phyloP scores from a whole-genome alignment of 2,888 invertebrate species.

The Ectemnius continuus region DNA sequence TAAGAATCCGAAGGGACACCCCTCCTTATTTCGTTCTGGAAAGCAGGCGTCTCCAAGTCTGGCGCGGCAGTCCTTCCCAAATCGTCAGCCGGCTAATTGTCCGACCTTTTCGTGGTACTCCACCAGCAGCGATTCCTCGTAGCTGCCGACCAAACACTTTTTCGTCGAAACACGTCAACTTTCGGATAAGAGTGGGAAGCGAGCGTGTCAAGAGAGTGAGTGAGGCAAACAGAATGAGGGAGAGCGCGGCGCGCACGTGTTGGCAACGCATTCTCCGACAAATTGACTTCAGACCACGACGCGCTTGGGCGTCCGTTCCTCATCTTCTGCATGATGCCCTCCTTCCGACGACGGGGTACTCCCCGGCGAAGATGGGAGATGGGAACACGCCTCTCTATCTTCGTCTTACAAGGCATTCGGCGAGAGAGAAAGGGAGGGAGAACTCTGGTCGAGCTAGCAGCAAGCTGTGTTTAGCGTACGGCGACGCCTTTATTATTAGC shows the following conservation, averaged over 20 bases:
- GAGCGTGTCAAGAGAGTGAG: too few species aligned
- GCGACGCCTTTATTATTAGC: constrained; percentile 77
- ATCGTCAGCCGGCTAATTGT: constrained; percentile 49
- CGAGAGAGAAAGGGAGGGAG: too few species aligned
- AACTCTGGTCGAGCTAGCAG: constrained; percentile 19
- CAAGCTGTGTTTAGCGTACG: constrained; percentile 55
- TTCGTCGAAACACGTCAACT: constrained; percentile 30
- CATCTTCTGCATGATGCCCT: constrained; percentile 34
- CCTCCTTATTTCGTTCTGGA: constrained; percentile 33
- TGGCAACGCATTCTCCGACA: constrained; percentile 77
- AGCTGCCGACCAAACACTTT: constrained; percentile 32
- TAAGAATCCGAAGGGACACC: neutral
- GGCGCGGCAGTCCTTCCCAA: constrained; percentile 9
- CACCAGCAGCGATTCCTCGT: constrained; percentile 12
- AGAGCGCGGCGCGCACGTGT: constrained; percentile 70
- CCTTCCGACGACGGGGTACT: constrained; percentile 46
- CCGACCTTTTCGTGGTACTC: constrained; percentile 44
- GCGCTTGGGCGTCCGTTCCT: constrained; percentile 55
- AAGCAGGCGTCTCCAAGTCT: constrained; percentile 46
- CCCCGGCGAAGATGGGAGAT: constrained; percentile 36
- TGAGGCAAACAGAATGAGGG: constrained; percentile 31
- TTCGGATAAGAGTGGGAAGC: neutral
- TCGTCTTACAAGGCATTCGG: constrained; percentile 23
- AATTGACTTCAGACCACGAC: constrained; percentile 77
- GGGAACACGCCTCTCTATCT: constrained; percentile 37